Base-by-base conservation (phyloP, 2,113 vertebrate species). In the Pseudonaja textilis region DNA sequence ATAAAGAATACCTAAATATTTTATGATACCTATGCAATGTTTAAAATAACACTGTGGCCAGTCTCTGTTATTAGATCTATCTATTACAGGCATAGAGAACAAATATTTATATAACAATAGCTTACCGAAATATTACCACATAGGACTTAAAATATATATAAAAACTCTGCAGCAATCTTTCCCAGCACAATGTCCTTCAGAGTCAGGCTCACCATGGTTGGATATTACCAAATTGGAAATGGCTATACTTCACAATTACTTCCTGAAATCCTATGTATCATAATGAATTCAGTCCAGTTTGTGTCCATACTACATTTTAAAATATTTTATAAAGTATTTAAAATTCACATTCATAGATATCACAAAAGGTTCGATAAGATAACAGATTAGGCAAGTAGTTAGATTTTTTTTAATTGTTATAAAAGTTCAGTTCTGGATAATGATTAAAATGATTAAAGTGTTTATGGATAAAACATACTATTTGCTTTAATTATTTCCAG, bases 41-140 rank as follows among this genome's bases (percentile, higher is more conserved):
- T 91, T 96, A 94, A 96, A 96, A 94, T 0, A 1, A 92, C 91
- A 92, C 56, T 42, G n/a, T 90, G 85, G 18, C 20, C 87, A 87
- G 42, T 20, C 23, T 42, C 54, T 87, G n/a, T 89, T 57, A 39
- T 22, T 47, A 45, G 56, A 88, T 59, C 45, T 61, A 5, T 3
- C 61, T 89, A 0, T n/a, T 87, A 55, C 61, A 92, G 50, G 45
- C 18, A 85, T 92, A 50, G 91, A n/a, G 94, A 90, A 9, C 20
- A 69, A 52, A 55, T 92, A 91, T 90, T 10, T 26, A 90, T n/a
- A 0, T 34, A 85, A 61, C 1, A 59, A 29, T 54, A 87, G 1
- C 61, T 11, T 25, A 10, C 26, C 55, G 42, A 88, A 61, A 88
- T 47, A 87, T 89, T 61, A 69, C 47, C 92, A 91, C 54, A 61